Evolutionary conservation across 2,797 vertebrate genomes (phyloP), one percentile per base, ranked within the genome.

Genomic region (Sebastes iracundus): DNA sequence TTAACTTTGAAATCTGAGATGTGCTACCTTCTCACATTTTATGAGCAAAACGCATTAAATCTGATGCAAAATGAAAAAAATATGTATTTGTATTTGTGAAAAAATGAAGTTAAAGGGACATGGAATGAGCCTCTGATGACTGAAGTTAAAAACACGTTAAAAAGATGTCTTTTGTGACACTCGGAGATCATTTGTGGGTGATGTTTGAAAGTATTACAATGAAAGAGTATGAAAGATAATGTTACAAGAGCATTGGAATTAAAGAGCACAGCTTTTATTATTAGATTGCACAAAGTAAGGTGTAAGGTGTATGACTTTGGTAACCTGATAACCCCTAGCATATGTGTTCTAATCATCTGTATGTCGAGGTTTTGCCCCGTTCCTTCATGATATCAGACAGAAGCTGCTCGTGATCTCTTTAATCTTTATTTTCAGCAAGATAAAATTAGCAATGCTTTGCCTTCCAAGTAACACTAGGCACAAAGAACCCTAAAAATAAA

Each of bases 401-500:
- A 72, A 11, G 53, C 60, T 74, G 22, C 38, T 46, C 46, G 2
- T 62, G 7, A 4, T 52, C 3, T 4, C 65, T 64, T 82, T 88
- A 27, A 68, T 90, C 33, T 66, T 60, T 83, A 75, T 86, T 88
- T 86, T 68, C 58, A 78, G 72, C 6, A 20, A 11, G 75, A 77
- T 87, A 83, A 88, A 89, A 83, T 90, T 86, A 90, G 84, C 35
- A 35, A 18, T 20, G 13, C 18, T 75, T 46, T 25, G 46, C 52
- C 35, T 35, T 52, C 55, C 28, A 12, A 10, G 42, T 53, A 65
- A 60, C 27, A 75, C 33, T 22, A 20, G n/a, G 35, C 32, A 76
- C 16, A 74, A 80, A 85, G 58, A 77, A 62, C 2, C 18, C 74
- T 67, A 72, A 80, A 88, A 83, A 78, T 64, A 78, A 64, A 73